Evolutionary conservation across 2,888 invertebrate species (phyloP).

Genomic region (Agrochola lychnidis): DNA sequence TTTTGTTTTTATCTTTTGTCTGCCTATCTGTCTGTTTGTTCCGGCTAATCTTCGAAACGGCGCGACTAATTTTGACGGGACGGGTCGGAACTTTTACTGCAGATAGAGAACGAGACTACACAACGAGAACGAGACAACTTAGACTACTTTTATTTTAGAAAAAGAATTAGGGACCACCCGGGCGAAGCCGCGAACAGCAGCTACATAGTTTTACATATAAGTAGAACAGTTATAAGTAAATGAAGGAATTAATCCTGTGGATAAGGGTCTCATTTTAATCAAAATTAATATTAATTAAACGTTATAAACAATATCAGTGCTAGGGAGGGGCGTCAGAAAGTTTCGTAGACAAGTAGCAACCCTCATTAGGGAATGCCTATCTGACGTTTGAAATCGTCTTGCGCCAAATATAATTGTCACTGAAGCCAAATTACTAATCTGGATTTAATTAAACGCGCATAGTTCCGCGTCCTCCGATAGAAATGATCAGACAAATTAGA

Average conservation of each 20-base stretch:
- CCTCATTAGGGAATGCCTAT: conserved; percentile 71
- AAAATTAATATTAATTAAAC: conserved; percentile 51
- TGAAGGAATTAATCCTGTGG: conserved; percentile 3
- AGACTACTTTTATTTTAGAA: no score
- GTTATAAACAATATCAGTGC: conserved; percentile 39
- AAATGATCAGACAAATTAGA: conserved; percentile 54
- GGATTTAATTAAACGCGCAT: conserved; percentile 72
- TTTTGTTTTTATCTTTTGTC: no score
- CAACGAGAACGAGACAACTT: no score
- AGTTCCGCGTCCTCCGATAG: conserved; percentile 41
- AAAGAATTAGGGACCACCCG: no score
- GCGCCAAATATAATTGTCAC: conserved; percentile 67
- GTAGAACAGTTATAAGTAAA: background rate
- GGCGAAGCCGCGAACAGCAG: no score
- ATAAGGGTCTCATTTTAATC: conserved; percentile 22
- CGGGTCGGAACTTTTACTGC: no score
- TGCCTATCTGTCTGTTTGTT: no score
- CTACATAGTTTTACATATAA: no score
- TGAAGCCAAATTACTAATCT: conserved; percentile 70
- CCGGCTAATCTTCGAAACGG: no score
- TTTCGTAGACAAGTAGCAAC: conserved; percentile 64
- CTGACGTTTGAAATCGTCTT: conserved; percentile 66
- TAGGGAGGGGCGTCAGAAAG: conserved; percentile 48
- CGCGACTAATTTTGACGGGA: no score
- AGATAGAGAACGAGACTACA: no score